Conservation (phyloP, 1,140 invertebrate species). For the Ooceraea biroi region DNA sequence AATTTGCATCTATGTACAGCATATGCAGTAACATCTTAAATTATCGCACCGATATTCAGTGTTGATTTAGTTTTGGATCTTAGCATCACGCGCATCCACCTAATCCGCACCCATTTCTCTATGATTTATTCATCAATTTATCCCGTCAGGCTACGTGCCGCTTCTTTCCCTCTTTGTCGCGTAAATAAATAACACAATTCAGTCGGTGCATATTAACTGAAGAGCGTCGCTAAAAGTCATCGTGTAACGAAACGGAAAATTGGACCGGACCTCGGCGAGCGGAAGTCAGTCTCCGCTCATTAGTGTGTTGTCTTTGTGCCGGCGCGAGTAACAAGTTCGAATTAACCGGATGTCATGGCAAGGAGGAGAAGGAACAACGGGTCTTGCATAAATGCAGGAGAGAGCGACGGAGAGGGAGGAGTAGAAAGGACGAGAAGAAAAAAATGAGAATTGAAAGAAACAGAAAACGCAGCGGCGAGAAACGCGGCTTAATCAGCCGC, state of each 20-base stretch:
- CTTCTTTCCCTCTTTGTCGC: neutral
- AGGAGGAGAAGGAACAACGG: neutral
- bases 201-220: constrained; percentile 23
- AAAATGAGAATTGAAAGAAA: neutral
- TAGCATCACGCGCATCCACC: neutral
- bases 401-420: neutral
- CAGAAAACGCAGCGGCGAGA: constrained; percentile 14
- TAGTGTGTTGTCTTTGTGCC: constrained; percentile 59
- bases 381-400: constrained; percentile 27
- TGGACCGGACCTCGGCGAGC: constrained; percentile 14
- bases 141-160: neutral
- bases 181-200: constrained; percentile 24
- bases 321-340: constrained; percentile 55
- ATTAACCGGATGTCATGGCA: constrained; percentile 52
- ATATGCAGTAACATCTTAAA: no score
- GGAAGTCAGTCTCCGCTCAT: constrained; percentile 53
- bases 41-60: no score
- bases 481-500: constrained; percentile 37
- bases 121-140: constrained; percentile 8
- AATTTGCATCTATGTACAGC: no score
- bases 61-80: no score
- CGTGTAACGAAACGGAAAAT: constrained; percentile 53
- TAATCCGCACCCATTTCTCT: neutral
- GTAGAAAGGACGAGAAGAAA: constrained; percentile 9
- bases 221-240: constrained; percentile 37